These are phyloP conservation scores for Pterophyllum scalare DNA, from an alignment of 2,113 vertebrate genomes.

Conservation along the genomic window DNA sequence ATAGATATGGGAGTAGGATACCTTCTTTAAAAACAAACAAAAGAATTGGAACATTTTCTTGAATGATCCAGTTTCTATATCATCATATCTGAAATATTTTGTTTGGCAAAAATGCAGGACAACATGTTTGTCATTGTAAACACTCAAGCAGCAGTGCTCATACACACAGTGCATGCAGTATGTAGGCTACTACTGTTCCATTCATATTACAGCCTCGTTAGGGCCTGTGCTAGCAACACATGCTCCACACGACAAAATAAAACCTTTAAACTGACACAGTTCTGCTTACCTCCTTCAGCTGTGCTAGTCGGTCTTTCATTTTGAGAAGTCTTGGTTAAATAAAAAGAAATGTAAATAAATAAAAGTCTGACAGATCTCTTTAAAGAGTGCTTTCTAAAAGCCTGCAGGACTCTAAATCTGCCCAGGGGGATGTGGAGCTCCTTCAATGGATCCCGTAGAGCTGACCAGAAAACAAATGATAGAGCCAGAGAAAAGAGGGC, in stretches of 20 bases:
- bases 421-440: conserved; percentile 2
- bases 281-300: conserved; percentile 89
- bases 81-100: not conserved
- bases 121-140: no score
- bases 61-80: no score
- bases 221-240: not conserved
- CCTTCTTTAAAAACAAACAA: not conserved
- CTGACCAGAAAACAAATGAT: not conserved
- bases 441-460: not conserved
- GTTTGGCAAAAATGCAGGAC: not conserved
- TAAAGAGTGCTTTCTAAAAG: not conserved
- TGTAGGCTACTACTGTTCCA: no score
- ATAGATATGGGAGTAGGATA: no score
- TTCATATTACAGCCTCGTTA: not conserved
- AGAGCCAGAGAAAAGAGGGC: not conserved
- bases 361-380: not conserved
- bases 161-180: not conserved
- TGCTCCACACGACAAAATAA: not conserved
- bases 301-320: conserved; percentile 96
- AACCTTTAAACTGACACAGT: not conserved
- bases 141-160: not conserved
- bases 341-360: not conserved
- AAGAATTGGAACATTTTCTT: no score
- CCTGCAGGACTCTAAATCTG: conserved; percentile 21
- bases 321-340: conserved; percentile 38